Base-by-base conservation (phyloP, 2,113 vertebrate species). In the Mirounga angustirostris region DNA sequence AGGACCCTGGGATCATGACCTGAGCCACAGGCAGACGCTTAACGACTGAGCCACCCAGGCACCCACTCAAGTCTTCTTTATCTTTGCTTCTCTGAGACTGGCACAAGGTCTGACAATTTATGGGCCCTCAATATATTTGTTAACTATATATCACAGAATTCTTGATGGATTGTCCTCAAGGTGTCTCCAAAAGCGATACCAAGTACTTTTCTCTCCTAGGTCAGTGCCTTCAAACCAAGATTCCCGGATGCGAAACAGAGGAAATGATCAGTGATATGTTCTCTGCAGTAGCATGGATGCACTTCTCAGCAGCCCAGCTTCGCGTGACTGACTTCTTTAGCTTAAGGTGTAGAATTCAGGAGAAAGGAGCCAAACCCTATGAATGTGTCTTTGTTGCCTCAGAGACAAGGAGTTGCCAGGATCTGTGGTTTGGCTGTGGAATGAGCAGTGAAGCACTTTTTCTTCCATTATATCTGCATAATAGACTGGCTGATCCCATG, bases 311-410 rank as follows among this genome's bases (percentile, higher is more conserved):
- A 81, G 97, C 93, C 79, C 91, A 96, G 97, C 93, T 98, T 98
- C 76, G 97, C 85, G 93, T 98, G 99, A 99, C 98, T 98, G 98
- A 94, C 95, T 99, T 80, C 33, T 93, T 96, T 92, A 98, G 93
- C 94, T 97, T 61, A 97, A 98, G 98, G 98, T 98, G 96, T 98
- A 98, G 96, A 87, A 73, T 97, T 96, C 97, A 91, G 97, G 40
- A 92, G 94, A 89, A 40, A 95, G 82, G 92, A 98, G 98, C 98
- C 98, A 98, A 98, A 50, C 89, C 91, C 98, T 95, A 12, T 96
- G 93, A 98, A 86, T 98, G 74, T 0, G 36, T 95, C 95, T 98
- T 98, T 98, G 95, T 98, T 98, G 98, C 98, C 97, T 98, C 93
- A 40, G 28, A 96, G 94, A 92, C 40, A 43, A 91, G 83, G 92